Percentiles rank a stretch among this genome's conserved stretches.
These are phyloP conservation scores for Caenorhabditis remanei DNA, from an alignment of 1,140 invertebrate genomes.

Conservation along the genomic window DNA sequence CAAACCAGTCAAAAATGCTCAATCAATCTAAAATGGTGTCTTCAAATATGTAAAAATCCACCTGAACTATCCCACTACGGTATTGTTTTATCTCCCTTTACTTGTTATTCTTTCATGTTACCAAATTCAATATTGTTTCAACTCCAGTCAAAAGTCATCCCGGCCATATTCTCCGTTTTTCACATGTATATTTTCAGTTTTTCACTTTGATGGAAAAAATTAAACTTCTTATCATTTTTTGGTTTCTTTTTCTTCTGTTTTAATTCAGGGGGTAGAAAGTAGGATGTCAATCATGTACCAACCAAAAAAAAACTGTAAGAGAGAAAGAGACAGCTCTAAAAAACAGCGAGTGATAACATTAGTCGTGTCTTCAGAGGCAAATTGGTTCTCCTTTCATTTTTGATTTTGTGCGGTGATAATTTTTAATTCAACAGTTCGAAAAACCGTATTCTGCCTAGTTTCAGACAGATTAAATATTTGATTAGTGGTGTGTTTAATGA, in stretches of 20 bases:
- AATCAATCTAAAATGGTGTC: neutral
- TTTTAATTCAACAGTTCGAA: no score
- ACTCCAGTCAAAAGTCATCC: constrained; percentile 7
- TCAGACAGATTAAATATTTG: no score
- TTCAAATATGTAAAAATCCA: neutral
- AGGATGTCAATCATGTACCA: no score
- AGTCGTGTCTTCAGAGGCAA: no score
- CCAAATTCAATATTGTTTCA: neutral
- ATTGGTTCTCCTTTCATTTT: no score
- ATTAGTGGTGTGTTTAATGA: neutral
- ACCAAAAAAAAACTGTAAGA: no score
- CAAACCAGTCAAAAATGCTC: constrained; percentile 1
- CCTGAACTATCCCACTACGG: neutral
- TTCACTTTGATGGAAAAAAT: neutral
- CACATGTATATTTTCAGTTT: neutral
- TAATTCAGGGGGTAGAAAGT: neutral
- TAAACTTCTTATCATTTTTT: neutral
- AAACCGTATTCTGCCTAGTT: no score
- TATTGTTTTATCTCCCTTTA: neutral
- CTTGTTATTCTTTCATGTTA: neutral
- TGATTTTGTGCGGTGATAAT: no score
- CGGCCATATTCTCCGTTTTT: neutral
- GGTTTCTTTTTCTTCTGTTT: neutral
- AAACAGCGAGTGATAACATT: no score
- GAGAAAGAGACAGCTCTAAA: no score